Evolutionary conservation across 2,797 vertebrate genomes (phyloP).

Genomic region (Hippopotamyrus pictus): DNA sequence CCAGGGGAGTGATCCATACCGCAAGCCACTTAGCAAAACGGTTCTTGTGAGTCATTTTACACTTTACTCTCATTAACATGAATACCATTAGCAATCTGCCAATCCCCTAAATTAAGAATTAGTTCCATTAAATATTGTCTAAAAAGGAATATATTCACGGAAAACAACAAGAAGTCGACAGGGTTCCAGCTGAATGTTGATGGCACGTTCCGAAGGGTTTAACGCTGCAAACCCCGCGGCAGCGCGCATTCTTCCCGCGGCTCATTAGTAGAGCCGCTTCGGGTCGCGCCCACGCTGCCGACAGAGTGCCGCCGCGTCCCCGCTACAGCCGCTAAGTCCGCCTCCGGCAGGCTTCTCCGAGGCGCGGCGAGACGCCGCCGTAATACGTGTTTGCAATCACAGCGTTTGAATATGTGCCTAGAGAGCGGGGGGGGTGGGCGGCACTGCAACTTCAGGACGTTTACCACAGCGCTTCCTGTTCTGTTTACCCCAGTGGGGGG

Average conservation of each 20-base stretch:
- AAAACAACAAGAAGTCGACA: not conserved
- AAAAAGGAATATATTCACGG: not conserved
- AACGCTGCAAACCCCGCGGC: constrained; percentile 44
- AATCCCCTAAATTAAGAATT: not conserved
- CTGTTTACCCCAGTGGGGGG: constrained; percentile 73
- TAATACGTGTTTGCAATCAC: constrained; percentile 80
- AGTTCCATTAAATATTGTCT: not conserved
- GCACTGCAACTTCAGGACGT: constrained; percentile 51
- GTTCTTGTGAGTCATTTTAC: not conserved
- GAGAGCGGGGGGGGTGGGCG: constrained; percentile 51
- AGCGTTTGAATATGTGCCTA: constrained; percentile 65
- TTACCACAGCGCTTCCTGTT: constrained; percentile 63
- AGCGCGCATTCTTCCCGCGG: constrained; percentile 75
- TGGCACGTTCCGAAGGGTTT: not conserved
- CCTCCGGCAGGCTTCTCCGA: constrained; percentile 75
- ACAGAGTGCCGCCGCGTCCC: constrained; percentile 48
- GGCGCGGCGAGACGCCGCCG: constrained; percentile 79
- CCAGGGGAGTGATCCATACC: not conserved
- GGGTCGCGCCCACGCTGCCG: constrained; percentile 62
- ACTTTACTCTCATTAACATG: not conserved
- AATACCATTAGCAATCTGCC: not conserved
- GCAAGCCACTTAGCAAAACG: not conserved
- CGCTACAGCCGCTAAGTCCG: constrained; percentile 64
- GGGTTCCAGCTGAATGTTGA: not conserved
- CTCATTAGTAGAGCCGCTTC: constrained; percentile 72